phyloP scores from a whole-genome alignment of 2,888 invertebrate species.

The Callimorpha dominula region DNA sequence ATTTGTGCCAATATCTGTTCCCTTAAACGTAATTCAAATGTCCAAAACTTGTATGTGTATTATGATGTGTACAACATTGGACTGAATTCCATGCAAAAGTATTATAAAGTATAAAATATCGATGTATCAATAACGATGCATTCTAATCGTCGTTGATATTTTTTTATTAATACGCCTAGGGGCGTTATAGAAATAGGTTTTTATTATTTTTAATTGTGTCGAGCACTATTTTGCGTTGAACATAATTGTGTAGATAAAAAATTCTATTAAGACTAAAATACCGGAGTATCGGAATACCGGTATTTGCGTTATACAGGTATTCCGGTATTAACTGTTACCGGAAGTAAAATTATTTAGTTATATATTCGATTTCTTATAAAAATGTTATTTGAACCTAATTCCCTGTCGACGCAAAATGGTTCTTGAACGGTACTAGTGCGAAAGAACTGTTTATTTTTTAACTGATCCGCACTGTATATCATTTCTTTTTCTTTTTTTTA shows the following conservation, averaged over 20 bases:
- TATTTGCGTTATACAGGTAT: not conserved
- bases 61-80: not conserved
- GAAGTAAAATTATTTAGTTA: not conserved
- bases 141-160: constrained; percentile 25
- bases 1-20: not conserved
- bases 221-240: constrained; percentile 12
- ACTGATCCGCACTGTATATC: not conserved
- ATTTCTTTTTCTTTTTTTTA: constrained; percentile 8
- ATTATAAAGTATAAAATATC: constrained; percentile 4
- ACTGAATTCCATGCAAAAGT: constrained; percentile 16
- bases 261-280: not conserved
- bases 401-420: constrained; percentile 9
- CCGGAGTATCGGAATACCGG: not conserved
- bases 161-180: constrained; percentile 21
- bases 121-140: not conserved
- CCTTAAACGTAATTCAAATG: not conserved
- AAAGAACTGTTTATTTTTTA: constrained; percentile 12
- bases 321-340: not conserved
- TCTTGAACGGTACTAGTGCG: constrained; percentile 3
- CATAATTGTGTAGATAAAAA: not conserved
- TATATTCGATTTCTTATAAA: not conserved
- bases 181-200: constrained; percentile 22
- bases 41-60: not conserved
- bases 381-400: not conserved
- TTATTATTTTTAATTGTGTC: constrained; percentile 10